These are phyloP conservation scores for Drosophila obscura DNA, from an alignment of 1,140 invertebrate genomes.

Conservation along the genomic window DNA sequence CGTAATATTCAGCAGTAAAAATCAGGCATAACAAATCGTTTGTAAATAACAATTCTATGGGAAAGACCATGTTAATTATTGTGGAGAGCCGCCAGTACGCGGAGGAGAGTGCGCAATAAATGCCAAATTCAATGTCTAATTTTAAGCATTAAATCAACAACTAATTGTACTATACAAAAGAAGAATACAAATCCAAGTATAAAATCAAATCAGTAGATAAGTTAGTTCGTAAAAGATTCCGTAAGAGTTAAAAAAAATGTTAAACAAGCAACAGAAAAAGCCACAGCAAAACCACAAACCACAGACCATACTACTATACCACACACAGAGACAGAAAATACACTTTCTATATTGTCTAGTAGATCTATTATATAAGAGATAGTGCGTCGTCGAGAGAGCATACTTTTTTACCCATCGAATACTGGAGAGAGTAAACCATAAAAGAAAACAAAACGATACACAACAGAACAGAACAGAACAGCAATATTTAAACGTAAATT, in stretches of 20 bases:
- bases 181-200: conserved; percentile 64
- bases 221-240: conserved; percentile 54
- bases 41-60: conserved; percentile 66
- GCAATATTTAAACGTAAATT: conserved; percentile 32
- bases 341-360: conserved; percentile 44
- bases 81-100: no score
- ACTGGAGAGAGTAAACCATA: conserved; percentile 44
- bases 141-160: conserved; percentile 68
- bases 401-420: conserved; percentile 79
- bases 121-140: conserved; percentile 79
- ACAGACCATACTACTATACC: conserved; percentile 3
- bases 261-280: conserved; percentile 25
- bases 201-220: conserved; percentile 60
- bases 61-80: conserved; percentile 58
- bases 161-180: conserved; percentile 62
- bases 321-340: conserved; percentile 33
- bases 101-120: conserved; percentile 72
- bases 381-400: conserved; percentile 33
- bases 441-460: conserved; percentile 16
- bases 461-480: conserved; percentile 15
- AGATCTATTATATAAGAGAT: conserved; percentile 19
- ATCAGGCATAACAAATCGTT: conserved; percentile 43
- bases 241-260: conserved; percentile 39
- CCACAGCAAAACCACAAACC: neutral
- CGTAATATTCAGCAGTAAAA: conserved; percentile 19